Evolutionary conservation across 2,113 vertebrate species (phyloP), one percentile per base, ranked within the genome.

Genomic region (Spermophilus dauricus): DNA sequence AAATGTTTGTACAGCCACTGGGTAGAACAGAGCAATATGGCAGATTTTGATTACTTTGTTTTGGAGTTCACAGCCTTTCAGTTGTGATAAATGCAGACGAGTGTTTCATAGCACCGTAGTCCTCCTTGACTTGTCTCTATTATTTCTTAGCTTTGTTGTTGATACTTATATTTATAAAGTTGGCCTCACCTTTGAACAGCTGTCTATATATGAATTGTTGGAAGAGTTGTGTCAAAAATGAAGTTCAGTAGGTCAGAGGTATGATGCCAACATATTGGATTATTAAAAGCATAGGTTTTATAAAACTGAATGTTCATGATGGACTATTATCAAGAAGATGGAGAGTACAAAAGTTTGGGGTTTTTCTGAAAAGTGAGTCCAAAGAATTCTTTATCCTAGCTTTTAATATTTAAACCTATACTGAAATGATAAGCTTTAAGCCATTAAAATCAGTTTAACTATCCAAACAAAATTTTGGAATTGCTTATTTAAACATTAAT

Each of bases 191-290:
- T 73, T 85, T 92, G 48, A 91, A 56, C 39, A 28, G 9, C 22
- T 1, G 1, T 81, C 4, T 91, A 12, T 90, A 14, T 83, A 34
- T 85, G 32, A 86, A 56, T 89, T n/a, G 12, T 92, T 91, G 95
- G 18, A 94, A 58, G 45, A 70, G 26, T 95, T 94, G 20, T 85
- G 53, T 90, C 94, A 42, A 89, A 94, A 86, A 58, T 63, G 63
- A 85, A 83, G 45, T 51, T 84, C 92, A 80, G 37, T 65, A 76
- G 63, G 76, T 78, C 42, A 42, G 32, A 86, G 32, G 5, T 93
- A 32, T 7, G 5, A 45, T 42, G 78, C 8, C 30, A 96, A 58
- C 34, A 58, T 58, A 58, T 58, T 22, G 56, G 67, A 34, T 20
- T 94, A 45, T 37, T 95, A 72, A 58, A 95, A 78, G 14, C 30